Evolutionary conservation across 2,797 vertebrate species (phyloP).

Genomic region (Trachops cirrhosus): DNA sequence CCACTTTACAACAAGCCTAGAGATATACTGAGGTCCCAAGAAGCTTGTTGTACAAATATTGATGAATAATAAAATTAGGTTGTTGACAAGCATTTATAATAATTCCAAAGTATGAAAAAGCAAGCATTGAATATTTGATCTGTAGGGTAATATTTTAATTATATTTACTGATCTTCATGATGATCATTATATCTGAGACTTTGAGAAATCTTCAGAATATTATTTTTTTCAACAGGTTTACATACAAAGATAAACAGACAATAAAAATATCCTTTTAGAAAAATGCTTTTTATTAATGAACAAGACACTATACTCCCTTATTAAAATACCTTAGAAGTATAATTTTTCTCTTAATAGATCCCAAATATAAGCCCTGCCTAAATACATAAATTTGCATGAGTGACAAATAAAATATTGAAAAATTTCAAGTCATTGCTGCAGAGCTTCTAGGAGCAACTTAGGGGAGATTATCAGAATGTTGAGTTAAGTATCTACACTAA

Average conservation of each 20-base stretch:
- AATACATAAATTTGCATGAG: not conserved
- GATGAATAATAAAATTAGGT: not conserved
- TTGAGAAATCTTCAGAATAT: not conserved
- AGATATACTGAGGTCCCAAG: not conserved
- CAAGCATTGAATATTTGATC: not conserved
- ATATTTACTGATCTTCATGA: not conserved
- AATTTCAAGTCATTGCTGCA: not conserved
- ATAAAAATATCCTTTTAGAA: not conserved
- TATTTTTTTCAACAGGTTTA: not conserved
- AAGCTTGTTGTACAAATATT: not conserved
- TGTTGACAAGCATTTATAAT: not conserved
- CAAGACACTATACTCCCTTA: not conserved
- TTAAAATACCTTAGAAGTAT: not conserved
- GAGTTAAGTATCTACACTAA: not conserved
- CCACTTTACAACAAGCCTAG: not conserved
- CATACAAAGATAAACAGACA: not conserved
- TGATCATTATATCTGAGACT: not conserved
- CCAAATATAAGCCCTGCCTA: not conserved
- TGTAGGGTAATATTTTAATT: not conserved
- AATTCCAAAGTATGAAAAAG: not conserved
- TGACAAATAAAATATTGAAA: not conserved
- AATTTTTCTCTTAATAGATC: not conserved
- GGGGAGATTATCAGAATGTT: not conserved
- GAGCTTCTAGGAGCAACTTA: not conserved
- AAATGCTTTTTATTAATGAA: not conserved